Evolutionary conservation across 2,888 invertebrate genomes (phyloP).

Genomic region (Cryptus armator): DNA sequence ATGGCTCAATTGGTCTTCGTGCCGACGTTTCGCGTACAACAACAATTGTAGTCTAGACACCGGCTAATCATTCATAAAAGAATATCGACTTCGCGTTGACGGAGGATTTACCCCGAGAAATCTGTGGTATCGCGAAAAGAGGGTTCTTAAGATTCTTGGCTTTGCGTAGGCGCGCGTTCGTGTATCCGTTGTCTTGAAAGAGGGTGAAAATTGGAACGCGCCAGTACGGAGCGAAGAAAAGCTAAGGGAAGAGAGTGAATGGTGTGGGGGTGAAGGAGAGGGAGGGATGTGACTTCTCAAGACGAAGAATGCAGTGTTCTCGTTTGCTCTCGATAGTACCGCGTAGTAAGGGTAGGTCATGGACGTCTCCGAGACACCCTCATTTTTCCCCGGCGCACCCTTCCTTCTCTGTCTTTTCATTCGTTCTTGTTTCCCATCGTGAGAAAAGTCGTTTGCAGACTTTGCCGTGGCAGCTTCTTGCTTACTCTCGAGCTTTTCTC

Average conservation of each 20-base stretch:
- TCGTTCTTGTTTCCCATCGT: slow-evolving; percentile 60
- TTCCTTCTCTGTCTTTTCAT: slow-evolving; percentile 54
- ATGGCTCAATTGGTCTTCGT: background rate
- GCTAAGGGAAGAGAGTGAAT: slow-evolving; percentile 69
- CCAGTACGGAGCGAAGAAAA: slow-evolving; percentile 48
- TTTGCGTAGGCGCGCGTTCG: background rate
- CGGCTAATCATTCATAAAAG: slow-evolving; percentile 59
- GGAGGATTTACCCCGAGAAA: slow-evolving; percentile 55
- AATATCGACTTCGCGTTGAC: slow-evolving; percentile 50
- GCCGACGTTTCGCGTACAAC: background rate
- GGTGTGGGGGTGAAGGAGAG: slow-evolving; percentile 55
- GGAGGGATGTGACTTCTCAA: slow-evolving; percentile 60
- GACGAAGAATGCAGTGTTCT: slow-evolving; percentile 54
- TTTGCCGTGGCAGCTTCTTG: slow-evolving; percentile 63
- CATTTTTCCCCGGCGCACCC: slow-evolving; percentile 76
- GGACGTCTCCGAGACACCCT: slow-evolving; percentile 80
- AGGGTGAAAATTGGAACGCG: slow-evolving; percentile 65
- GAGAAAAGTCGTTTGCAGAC: slow-evolving; percentile 76
- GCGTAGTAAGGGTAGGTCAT: slow-evolving; percentile 82
- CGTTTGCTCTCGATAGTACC: slow-evolving; percentile 53
- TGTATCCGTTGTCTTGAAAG: slow-evolving; percentile 56
- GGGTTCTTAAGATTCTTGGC: slow-evolving; percentile 61
- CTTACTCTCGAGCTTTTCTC: slow-evolving; percentile 23
- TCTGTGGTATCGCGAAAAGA: slow-evolving; percentile 53
- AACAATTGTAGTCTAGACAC: background rate